Evolutionary conservation across 30 jellyfish, hydroid and myxozoan species (phyloP).

Genomic region (Pelagia noctiluca): DNA sequence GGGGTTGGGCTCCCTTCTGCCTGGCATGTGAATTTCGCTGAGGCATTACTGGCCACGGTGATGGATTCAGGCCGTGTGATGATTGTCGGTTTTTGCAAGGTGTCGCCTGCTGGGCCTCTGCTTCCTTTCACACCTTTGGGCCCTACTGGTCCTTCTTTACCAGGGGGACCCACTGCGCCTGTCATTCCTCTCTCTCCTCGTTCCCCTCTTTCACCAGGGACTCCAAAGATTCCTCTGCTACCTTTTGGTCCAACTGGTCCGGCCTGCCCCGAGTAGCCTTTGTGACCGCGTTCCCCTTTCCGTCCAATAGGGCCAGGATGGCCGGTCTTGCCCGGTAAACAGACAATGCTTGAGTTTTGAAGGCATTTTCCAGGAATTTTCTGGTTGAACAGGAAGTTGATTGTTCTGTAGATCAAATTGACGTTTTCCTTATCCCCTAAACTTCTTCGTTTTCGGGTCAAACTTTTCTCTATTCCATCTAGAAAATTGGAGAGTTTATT

Average conservation of each 20-base stretch:
- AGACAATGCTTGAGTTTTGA: constrained; percentile 4
- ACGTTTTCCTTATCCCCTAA: neutral
- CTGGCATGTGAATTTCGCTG: constrained; percentile 16
- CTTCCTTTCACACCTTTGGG: constrained; percentile 9
- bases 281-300: constrained; percentile 1
- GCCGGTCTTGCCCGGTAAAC: constrained; percentile 24
- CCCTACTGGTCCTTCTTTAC: neutral
- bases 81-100: constrained; percentile 6
- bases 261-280: constrained; percentile 6
- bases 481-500: neutral
- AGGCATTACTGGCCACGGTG: neutral
- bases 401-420: constrained; percentile 22
- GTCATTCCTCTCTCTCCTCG: neutral
- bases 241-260: constrained; percentile 11
- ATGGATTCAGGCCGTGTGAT: constrained; percentile 17
- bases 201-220: neutral
- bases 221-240: neutral
- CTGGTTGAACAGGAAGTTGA: neutral
- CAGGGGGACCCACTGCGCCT: neutral
- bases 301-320: constrained; percentile 25
- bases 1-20: constrained; percentile 22
- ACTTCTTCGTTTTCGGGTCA: neutral
- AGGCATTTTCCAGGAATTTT: neutral
- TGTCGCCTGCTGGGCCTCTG: neutral
- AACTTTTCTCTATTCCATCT: neutral